Evolutionary conservation across 2,888 invertebrate genomes (phyloP), one percentile per base, ranked within the genome.

Genomic region (Meta bourneti): DNA sequence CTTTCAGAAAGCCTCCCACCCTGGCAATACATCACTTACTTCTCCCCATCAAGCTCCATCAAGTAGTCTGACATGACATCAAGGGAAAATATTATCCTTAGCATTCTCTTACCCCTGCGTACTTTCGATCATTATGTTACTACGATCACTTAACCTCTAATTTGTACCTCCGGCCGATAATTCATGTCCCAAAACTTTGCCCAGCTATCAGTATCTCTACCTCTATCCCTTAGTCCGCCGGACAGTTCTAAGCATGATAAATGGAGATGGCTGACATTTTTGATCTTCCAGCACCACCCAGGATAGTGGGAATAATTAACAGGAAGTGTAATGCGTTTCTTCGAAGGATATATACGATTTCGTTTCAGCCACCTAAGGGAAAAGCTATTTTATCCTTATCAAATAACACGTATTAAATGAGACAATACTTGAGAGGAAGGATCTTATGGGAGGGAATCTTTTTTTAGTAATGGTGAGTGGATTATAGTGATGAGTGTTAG

Each of bases 221-320:
- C 85, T 86, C 34, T 75, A 78, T 78, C n/a, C 54, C 61, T 13
- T 19, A 51, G 80, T 20, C 79, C 52, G n/a, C 61, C 20, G 51
- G 79, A 70, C 79, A 87, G 87, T 52, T 82, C 85, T 71, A 72
- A 80, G 87, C 71, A 72, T 79, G 87, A 87, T 87, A 72, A 87
- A 87, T 87, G 71, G 52, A 52, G 19, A 34, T 52, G 54, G 79
- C 79, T 79, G 87, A 80, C 87, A 79, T 72, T 79, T 87, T 79
- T 87, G 87, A 87, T 87, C 78, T 52, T n/a, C 19, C 71, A 72
- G 49, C 54, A 87, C 79, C 87, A 79, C 87, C 79, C 79, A 72
- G 79, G n/a, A 80, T 71, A 61, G 48, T 87, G 51, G 16, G 80
- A 79, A 80, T 87, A 87, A 87, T 87, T 87, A 87, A 79, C 87